phyloP scores from a whole-genome alignment of 92 coral and sea anemone species.

The Diadumene lineata region DNA sequence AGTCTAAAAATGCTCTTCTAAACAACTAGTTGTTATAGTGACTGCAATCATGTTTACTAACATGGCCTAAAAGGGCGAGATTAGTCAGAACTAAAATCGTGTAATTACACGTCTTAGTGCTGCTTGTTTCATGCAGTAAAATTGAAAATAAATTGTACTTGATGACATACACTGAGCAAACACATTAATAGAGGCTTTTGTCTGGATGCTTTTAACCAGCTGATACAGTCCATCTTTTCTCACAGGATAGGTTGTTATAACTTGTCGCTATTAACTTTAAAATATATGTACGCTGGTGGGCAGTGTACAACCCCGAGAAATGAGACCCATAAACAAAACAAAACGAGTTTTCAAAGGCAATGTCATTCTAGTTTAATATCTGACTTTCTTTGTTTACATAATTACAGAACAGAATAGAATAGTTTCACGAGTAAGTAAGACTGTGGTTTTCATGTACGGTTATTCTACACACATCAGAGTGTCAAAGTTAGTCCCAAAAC shows the following conservation, averaged over 20 bases:
- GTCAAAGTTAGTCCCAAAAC: slow-evolving; percentile 30
- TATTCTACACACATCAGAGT: slow-evolving; percentile 11
- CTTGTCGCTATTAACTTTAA: slow-evolving; percentile 34
- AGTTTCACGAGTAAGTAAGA: background rate
- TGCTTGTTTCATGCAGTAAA: slow-evolving; percentile 67
- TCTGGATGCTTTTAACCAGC: slow-evolving; percentile 67
- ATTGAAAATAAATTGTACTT: slow-evolving; percentile 73
- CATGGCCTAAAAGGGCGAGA: slow-evolving; percentile 11
- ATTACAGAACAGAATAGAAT: background rate
- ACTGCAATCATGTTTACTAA: slow-evolving; percentile 7
- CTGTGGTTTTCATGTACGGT: too few species aligned
- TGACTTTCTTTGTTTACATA: slow-evolving; percentile 1
- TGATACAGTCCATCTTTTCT: slow-evolving; percentile 69
- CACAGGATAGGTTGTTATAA: slow-evolving; percentile 62
- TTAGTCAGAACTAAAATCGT: slow-evolving; percentile 59
- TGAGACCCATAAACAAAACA: slow-evolving; percentile 12
- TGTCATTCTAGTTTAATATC: background rate
- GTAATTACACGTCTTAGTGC: slow-evolving; percentile 69
- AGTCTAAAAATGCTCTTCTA: slow-evolving; percentile 14
- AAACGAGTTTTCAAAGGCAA: slow-evolving; percentile 14
- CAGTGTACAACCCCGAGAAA: slow-evolving; percentile 10
- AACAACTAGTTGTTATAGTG: slow-evolving; percentile 23
- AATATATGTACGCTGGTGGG: slow-evolving; percentile 16
- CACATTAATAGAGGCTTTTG: slow-evolving; percentile 81
- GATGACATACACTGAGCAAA: slow-evolving; percentile 95